A percentile compares a stretch with the other conserved stretches of the same genome.
Conservation (phyloP, 30 jellyfish, hydroid and myxozoan species). For the Rhopilema esculentum region DNA sequence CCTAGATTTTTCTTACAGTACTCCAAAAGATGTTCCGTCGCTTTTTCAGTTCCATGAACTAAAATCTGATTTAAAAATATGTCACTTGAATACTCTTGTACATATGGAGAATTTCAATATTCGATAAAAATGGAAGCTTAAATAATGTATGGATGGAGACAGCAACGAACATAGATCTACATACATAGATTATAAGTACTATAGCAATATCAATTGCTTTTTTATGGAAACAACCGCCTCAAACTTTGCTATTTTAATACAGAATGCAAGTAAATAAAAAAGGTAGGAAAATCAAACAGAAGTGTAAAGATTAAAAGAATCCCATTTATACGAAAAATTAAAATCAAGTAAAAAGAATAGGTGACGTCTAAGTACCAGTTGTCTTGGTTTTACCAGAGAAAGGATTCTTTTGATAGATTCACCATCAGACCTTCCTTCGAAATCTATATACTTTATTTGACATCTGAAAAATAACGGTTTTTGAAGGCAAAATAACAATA, state of each 20-base stretch:
- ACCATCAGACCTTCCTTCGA: constrained; percentile 99
- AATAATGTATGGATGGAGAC: no score
- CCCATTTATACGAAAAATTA: no score
- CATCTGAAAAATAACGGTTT: constrained; percentile 52
- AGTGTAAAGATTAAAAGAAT: no score
- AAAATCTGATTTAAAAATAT: constrained; percentile 69
- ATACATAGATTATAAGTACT: not conserved
- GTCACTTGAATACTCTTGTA: no score
- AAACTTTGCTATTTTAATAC: no score
- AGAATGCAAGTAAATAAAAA: no score
- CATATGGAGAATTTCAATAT: no score
- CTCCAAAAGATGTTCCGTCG: constrained; percentile 78
- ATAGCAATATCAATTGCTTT: not conserved
- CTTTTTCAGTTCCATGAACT: constrained; percentile 85
- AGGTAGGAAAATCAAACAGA: no score
- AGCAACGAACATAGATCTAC: not conserved
- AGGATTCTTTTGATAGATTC: constrained; percentile 92
- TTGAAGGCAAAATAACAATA: not conserved
- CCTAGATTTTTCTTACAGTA: constrained; percentile 73
- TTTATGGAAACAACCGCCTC: no score
- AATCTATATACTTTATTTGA: constrained; percentile 87
- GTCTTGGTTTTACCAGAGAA: constrained; percentile 97
- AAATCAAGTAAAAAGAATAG: no score
- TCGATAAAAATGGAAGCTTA: no score
- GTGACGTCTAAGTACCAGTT: constrained; percentile 68